Evolutionary conservation across 1,140 invertebrate genomes (phyloP).

Genomic region (Nylanderia fulva): DNA sequence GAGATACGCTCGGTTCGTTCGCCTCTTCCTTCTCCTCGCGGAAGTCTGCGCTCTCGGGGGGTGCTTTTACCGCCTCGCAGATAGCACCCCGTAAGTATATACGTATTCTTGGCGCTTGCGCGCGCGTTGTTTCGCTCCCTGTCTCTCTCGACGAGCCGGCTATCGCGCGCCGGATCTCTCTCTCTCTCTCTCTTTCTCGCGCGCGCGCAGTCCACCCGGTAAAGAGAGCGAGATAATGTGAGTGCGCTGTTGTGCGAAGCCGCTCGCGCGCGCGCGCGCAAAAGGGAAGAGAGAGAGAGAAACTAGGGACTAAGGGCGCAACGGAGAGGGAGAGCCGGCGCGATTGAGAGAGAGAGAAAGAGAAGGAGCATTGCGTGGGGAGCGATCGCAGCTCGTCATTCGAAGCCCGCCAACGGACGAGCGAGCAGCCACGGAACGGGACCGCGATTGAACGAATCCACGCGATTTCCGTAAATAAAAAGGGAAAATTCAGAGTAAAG

Average conservation of each 20-base stretch:
- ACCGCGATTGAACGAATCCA: conserved; percentile 75
- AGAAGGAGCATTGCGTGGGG: conserved; percentile 74
- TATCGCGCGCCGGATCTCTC: conserved; percentile 30
- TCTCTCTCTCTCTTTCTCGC: not conserved
- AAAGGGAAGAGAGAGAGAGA: conserved; percentile 29
- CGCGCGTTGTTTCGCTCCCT: conserved; percentile 51
- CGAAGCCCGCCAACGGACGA: conserved; percentile 85
- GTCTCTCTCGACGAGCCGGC: not conserved
- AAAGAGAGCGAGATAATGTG: conserved; percentile 59
- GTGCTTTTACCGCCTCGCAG: conserved; percentile 77
- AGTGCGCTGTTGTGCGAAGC: conserved; percentile 43
- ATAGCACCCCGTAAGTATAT: conserved; percentile 73
- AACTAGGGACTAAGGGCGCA: not conserved
- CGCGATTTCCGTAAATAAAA: conserved; percentile 68
- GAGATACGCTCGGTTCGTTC: conserved; percentile 29
- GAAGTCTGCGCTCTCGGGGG: conserved; percentile 73
- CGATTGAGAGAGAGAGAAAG: conserved; percentile 64
- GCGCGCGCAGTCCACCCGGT: conserved; percentile 16
- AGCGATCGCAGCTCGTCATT: conserved; percentile 82
- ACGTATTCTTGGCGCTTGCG: conserved; percentile 75
- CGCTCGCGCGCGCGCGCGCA: conserved; percentile 4
- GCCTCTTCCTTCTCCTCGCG: conserved; percentile 70
- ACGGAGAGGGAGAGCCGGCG: conserved; percentile 42
- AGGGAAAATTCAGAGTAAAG: too few species aligned
- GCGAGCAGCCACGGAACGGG: conserved; percentile 82